Conservation (phyloP, 2,888 invertebrate species). For the Hypolimnas misippus region DNA sequence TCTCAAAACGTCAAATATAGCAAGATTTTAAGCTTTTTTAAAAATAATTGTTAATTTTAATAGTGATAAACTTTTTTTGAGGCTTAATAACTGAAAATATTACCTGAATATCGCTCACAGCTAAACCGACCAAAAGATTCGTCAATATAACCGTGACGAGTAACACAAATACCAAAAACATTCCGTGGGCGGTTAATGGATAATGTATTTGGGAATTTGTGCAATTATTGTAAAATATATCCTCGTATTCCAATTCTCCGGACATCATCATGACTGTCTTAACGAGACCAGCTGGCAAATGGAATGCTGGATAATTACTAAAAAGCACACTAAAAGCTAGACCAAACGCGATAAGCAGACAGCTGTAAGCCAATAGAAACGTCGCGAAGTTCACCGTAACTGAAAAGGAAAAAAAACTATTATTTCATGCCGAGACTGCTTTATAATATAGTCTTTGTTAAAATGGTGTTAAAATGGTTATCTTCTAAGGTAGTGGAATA, state of each 20-base stretch:
- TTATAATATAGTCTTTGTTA: no score
- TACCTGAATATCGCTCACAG: constrained; percentile 92
- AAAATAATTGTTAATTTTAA: not conserved
- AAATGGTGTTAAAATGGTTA: no score
- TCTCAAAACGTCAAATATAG: no score
- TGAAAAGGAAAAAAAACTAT: constrained; percentile 55
- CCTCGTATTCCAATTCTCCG: constrained; percentile 93
- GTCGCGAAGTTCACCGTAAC: constrained; percentile 93
- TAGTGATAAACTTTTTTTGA: not conserved
- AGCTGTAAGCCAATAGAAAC: constrained; percentile 91
- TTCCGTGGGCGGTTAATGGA: constrained; percentile 89
- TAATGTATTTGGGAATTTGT: constrained; percentile 83
- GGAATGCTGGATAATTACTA: constrained; percentile 89
- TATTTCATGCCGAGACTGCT: not conserved
- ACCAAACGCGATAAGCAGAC: constrained; percentile 91
- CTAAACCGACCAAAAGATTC: constrained; percentile 92
- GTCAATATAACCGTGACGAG: constrained; percentile 92
- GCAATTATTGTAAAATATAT: constrained; percentile 88
- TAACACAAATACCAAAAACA: constrained; percentile 90
- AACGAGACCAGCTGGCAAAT: constrained; percentile 86
- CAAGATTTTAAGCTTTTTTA: no score
- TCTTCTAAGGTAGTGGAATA: no score
- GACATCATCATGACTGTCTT: constrained; percentile 96
- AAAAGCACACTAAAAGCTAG: constrained; percentile 93
- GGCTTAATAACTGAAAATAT: constrained; percentile 16